Conservation (phyloP, 2,888 invertebrate species). For the Mylabris sibirica region DNA sequence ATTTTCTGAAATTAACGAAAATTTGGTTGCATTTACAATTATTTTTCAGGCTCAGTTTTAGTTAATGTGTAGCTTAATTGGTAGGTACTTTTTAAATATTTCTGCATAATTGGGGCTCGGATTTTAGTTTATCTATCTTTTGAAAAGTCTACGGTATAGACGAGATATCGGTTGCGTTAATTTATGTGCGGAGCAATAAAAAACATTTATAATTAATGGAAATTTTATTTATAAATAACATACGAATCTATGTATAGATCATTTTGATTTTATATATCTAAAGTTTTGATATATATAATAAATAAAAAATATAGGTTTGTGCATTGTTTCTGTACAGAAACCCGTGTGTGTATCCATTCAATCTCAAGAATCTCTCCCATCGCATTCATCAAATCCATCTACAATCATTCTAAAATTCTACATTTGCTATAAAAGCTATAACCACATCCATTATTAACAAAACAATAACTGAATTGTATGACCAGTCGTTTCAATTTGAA, state of each 20-base stretch:
- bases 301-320: conserved; percentile 2
- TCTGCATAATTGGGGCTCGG: no score
- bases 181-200: not conserved
- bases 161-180: not conserved
- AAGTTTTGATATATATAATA: conserved; percentile 9
- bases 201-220: not conserved
- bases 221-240: conserved; percentile 11
- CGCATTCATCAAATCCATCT: conserved; percentile 1
- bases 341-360: not conserved
- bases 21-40: no score
- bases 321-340: conserved; percentile 10
- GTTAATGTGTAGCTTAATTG: no score
- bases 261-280: not conserved
- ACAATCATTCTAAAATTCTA: not conserved
- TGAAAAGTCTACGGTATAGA: no score
- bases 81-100: no score
- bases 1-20: no score
- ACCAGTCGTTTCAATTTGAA: conserved; percentile 3
- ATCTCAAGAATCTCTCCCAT: not conserved
- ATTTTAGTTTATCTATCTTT: no score
- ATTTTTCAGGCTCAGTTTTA: no score
- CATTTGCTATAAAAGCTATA: not conserved
- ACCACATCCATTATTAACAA: conserved; percentile 11
- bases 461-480: conserved; percentile 7
- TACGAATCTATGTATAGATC: not conserved